Percentiles rank a stretch among this genome's conserved stretches.
phyloP scores from a whole-genome alignment of 2,888 invertebrate species.

The Thymelicus sylvestris region DNA sequence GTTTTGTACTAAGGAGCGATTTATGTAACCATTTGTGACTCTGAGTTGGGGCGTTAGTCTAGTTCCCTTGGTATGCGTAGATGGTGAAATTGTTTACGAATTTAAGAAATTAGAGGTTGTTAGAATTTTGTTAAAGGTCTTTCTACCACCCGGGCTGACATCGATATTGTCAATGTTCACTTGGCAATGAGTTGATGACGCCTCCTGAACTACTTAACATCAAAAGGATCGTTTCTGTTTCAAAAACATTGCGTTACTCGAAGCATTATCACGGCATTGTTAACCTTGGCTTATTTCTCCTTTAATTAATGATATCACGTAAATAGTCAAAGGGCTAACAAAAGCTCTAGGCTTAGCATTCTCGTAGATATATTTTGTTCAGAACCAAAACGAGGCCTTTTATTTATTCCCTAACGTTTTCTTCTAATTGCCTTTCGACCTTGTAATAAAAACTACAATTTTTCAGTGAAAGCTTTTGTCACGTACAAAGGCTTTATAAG shows the following conservation, averaged over 20 bases:
- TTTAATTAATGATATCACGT: too few species aligned
- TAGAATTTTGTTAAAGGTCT: background rate
- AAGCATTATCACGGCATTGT: too few species aligned
- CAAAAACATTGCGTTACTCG: background rate
- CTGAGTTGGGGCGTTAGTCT: too few species aligned
- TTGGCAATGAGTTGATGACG: too few species aligned
- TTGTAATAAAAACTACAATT: constrained; percentile 22
- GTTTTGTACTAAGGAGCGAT: too few species aligned
- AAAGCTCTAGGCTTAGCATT: background rate
- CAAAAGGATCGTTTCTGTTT: background rate
- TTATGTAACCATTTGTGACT: too few species aligned
- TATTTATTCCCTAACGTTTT: constrained; percentile 6
- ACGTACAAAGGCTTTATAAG: constrained; percentile 28
- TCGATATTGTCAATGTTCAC: too few species aligned
- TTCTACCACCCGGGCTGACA: too few species aligned
- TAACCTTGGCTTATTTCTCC: too few species aligned
- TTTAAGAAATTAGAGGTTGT: constrained; percentile 6
- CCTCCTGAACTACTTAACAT: too few species aligned
- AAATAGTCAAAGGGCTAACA: too few species aligned
- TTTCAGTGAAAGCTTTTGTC: constrained; percentile 30
- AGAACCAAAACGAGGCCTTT: background rate
- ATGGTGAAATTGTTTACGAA: constrained; percentile 6
- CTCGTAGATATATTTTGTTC: background rate
- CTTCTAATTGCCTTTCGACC: constrained; percentile 25
- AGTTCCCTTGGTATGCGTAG: background rate